Base-by-base conservation (phyloP, 1,140 invertebrate species). In the Drosophila littoralis region DNA sequence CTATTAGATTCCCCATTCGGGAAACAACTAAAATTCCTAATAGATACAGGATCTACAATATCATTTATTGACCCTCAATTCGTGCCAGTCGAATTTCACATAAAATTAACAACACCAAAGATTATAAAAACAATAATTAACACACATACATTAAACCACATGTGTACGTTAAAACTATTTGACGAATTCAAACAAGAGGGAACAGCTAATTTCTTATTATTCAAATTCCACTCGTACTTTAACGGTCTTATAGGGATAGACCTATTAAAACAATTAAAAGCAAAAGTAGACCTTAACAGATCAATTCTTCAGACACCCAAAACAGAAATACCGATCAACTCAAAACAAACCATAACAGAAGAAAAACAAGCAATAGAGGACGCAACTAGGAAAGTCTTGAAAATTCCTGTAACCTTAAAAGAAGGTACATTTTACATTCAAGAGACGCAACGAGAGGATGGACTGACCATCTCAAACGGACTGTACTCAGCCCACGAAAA, bases 151-250 rank as follows among this genome's bases (percentile, higher is more conserved):
- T 7, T n/a, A 9, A 3, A 36, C 4, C 12, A 35, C 0, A 15
- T 4, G 8, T 8, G n/a, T 22, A 15, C 6, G 13, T 8, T 32
- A 33, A 12, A 7, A 32, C 1, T 12, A 6, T 50, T 50, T 12
- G 17, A 50, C 10, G 22, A 50, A 33, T 32, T 50, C 6, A 28
- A 28, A 33, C 8, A 32, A 5, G 3, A 12, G 0, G 28, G 22
- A 50, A 33, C 15, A 12, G 6, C 12, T 6, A 7, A 50, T 10
- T 55, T 55, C 9, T 7, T 40, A 1, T 28, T 59, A 9, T 52
- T 72, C 5, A 64, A 65, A 36, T 65, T 65, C 6, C 54, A 72
- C 13, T 38, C 54, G 32, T 43, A 59, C n/a, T 72, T 72, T 17
- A 15, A 66, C 33, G 69, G 61, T 0, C 28, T 48, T 10, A 48